These are phyloP conservation scores for Drosophila asahinai DNA, from an alignment of 1,140 invertebrate genomes.

Conservation along the genomic window DNA sequence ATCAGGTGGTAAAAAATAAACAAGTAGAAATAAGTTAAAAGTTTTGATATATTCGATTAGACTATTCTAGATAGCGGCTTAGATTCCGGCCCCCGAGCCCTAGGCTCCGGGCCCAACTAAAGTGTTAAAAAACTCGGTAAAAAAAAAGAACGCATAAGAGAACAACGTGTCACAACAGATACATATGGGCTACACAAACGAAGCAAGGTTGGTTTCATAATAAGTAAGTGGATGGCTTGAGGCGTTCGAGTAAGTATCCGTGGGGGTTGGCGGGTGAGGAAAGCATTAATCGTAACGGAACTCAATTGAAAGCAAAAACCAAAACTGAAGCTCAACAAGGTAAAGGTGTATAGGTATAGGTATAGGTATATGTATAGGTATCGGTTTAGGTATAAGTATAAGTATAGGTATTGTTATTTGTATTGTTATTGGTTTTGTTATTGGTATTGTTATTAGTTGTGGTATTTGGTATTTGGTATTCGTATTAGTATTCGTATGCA, in stretches of 20 bases:
- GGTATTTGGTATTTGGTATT: conserved; percentile 38
- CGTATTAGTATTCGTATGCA: conserved; percentile 61
- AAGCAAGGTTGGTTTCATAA: conserved; percentile 35
- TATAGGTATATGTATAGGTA: conserved; percentile 35
- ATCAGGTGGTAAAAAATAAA: conserved; percentile 74
- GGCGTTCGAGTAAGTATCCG: conserved; percentile 42
- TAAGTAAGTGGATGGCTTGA: conserved; percentile 15
- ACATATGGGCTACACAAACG: conserved; percentile 42
- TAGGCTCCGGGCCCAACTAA: conserved; percentile 32
- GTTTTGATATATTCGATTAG: conserved; percentile 55
- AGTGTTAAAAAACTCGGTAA: conserved; percentile 45
- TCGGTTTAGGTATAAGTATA: conserved; percentile 46
- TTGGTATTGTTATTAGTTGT: conserved; percentile 50
- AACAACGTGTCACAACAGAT: conserved; percentile 56
- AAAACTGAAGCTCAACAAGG: conserved; percentile 49
- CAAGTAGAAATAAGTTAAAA: conserved; percentile 70
- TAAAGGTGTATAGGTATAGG: conserved; percentile 19
- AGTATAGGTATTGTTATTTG: conserved; percentile 27
- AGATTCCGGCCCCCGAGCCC: conserved; percentile 10
- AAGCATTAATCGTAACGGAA: conserved; percentile 40
- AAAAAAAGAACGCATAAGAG: conserved; percentile 47
- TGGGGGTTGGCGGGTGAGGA: conserved; percentile 21
- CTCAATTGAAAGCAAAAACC: conserved; percentile 58
- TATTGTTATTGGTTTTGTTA: conserved; percentile 39
- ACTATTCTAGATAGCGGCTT: conserved; percentile 45